These are phyloP conservation scores for Gallirallus australis DNA, from an alignment of 2,797 vertebrate species.

Conservation along the genomic window DNA sequence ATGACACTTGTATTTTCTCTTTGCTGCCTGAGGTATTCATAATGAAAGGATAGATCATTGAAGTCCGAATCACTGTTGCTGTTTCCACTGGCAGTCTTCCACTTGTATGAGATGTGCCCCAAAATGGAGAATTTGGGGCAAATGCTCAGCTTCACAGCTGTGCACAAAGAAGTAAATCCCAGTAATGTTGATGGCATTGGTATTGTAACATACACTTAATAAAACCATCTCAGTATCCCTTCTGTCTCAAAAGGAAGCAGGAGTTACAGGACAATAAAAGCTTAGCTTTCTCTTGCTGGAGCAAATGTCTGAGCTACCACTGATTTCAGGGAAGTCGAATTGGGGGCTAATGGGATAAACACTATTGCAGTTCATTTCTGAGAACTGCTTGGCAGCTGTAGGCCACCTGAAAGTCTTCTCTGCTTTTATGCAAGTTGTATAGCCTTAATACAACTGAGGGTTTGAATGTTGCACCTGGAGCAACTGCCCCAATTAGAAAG, in stretches of 20 bases:
- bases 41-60: not conserved
- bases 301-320: not conserved
- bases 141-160: not conserved
- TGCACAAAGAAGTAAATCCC: not conserved
- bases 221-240: not conserved
- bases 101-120: not conserved
- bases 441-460: not conserved
- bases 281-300: not conserved
- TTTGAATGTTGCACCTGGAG: conserved; percentile 1
- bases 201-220: not conserved
- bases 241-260: not conserved
- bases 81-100: not conserved
- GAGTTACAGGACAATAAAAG: not conserved
- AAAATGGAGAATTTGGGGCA: not conserved
- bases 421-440: not conserved
- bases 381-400: not conserved
- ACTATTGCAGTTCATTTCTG: not conserved
- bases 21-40: not conserved
- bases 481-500: conserved; percentile 31
- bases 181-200: not conserved
- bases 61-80: not conserved
- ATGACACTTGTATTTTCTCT: not conserved
- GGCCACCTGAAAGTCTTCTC: not conserved
- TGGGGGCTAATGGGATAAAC: not conserved
- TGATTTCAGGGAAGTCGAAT: not conserved